These are phyloP conservation scores for Chloroceryle inda DNA, from an alignment of 2,797 vertebrate species.

Conservation along the genomic window DNA sequence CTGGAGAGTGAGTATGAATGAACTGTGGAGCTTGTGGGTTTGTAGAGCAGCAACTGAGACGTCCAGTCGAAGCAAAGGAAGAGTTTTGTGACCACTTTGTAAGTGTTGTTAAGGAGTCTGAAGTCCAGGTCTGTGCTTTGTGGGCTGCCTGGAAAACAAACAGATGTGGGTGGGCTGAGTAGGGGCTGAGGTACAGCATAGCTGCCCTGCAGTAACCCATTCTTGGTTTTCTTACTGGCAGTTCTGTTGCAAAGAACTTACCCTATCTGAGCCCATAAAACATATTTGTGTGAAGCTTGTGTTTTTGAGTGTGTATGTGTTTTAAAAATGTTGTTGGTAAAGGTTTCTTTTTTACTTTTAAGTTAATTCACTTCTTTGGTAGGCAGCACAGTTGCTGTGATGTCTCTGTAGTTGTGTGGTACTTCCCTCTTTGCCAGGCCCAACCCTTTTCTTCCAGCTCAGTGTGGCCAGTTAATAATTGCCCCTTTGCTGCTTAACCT, in stretches of 20 bases:
- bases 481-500: conserved; percentile 47
- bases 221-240: conserved; percentile 32
- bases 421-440: conserved; percentile 36
- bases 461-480: conserved; percentile 69
- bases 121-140: background rate
- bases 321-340: background rate
- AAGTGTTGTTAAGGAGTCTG: background rate
- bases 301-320: background rate
- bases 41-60: background rate
- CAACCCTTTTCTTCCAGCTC: conserved; percentile 47
- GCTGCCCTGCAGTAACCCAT: conserved; percentile 11
- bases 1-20: background rate
- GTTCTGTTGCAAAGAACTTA: background rate
- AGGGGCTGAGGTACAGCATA: background rate
- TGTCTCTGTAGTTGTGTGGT: conserved; percentile 55
- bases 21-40: background rate
- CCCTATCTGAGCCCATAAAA: conserved; percentile 3
- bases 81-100: background rate
- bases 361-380: conserved; percentile 51
- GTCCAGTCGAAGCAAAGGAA: background rate
- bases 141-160: conserved; percentile 32
- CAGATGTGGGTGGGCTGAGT: background rate
- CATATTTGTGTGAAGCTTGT: background rate
- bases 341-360: conserved; percentile 23
- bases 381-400: conserved; percentile 14